Base-by-base conservation (phyloP, 2,113 vertebrate species). In the Indri indri region DNA sequence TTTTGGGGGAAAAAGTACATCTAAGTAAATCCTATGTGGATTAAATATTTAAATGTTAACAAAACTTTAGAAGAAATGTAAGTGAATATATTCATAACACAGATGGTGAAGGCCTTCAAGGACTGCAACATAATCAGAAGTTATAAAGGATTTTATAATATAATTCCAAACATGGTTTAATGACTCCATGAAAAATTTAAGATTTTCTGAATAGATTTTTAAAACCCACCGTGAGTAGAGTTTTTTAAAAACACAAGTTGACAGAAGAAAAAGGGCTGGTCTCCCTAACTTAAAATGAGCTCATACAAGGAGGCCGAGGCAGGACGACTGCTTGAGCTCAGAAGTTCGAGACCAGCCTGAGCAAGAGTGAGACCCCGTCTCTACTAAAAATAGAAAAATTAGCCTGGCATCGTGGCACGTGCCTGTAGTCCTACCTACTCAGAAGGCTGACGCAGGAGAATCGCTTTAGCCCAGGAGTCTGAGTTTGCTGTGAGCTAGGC, bases 1-100 rank as follows among this genome's bases (percentile, higher is more conserved):
- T 59, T 91, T 84, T 18, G 17, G 9, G n/a, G 8, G 14, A 30
- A 70, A 73, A 84, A 30, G 63, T 37, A 22, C 4, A 52, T 17
- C 6, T 40, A 65, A 37, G 4, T 89, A 85, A 90, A 47, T 34
- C 34, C 27, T 84, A 3, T 45, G 9, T 47, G 47, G 27, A 63
- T 91, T 57, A 91, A 22, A 74, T 93, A 82, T 42, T 82, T 73
- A 83, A 84, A 54, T 68, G 34, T 88, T 92, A 77, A 90, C 25
- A 81, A 92, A 79, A 61, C 11, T 6, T 37, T 17, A 47, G 20
- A 82, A 81, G 71, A 82, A 54, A 91, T 50, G 10, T 18, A 81
- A 79, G 16, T 74, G 86, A 59, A 68, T 22, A 25, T 80, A 84
- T 40, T 42, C 52, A 9, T 52, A 65, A 85, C 30, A 20, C 50